Evolutionary conservation across 2,888 invertebrate genomes (phyloP), one percentile per base, ranked within the genome.

Genomic region (Tholera decimalis): DNA sequence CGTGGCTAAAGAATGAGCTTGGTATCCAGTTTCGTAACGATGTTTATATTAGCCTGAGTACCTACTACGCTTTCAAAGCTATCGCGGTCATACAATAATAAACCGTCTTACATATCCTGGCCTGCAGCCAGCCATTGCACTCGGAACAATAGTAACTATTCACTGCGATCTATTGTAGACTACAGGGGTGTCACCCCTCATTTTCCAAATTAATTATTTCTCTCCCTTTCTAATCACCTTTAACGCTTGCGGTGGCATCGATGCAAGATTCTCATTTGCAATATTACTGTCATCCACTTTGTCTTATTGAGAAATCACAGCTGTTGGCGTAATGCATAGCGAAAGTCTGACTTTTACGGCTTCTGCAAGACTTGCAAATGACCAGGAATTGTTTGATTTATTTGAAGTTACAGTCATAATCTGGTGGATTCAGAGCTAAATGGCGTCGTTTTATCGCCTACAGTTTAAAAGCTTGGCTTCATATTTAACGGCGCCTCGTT

Each of bases 31-130:
- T 77, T 77, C 77, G 74, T 77, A 77, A 76, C 63, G 57, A 66
- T 73, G 66, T 73, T 77, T 79, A 66, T 66, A 80, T 68, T 68
- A 75, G 60, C 53, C 55, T 2, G 46, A 58, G 65, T 53, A 67
- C n/a, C n/a, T n/a, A n/a, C 70, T 57, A 63, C 49, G 55, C 68
- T 77, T 65, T 65, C 70, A 49, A 70, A 79, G 79, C 76, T 78
- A 79, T 78, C 77, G 77, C 80, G 80, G 77, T 33, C 74, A 54
- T 66, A 54, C 55, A 71, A 75, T 77, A 71, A 80, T 80, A 72
- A 68, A 72, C 77, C 22, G 49, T 57, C 61, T 56, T 68, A 55
- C 57, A 62, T 68, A 71, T 35, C 43, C 65, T 79, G 79, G 79
- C 70, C 62, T 46, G 39, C 44, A 54, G 79, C 79, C 79, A 79